phyloP scores from a whole-genome alignment of 2,888 invertebrate species.

The Perdita meconis region DNA sequence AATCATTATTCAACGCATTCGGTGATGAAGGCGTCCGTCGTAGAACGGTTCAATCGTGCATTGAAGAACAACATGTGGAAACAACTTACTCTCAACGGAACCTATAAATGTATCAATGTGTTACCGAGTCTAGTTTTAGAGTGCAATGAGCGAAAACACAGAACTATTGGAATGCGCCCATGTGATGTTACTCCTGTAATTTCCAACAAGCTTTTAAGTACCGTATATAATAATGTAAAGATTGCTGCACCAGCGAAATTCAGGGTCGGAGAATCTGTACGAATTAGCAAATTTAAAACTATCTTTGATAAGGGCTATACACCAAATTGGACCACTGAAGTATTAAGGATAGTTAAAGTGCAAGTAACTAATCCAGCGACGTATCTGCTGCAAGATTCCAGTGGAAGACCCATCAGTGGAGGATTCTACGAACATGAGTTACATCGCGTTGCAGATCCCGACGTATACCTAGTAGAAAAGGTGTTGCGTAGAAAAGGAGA shows the following conservation, averaged over 20 bases:
- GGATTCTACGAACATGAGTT: slow-evolving; percentile 17
- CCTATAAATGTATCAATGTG: too few species aligned
- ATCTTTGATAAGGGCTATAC: neutral
- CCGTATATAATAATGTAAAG: neutral
- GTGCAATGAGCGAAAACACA: neutral
- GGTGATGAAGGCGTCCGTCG: too few species aligned
- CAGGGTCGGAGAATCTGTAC: neutral
- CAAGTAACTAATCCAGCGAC: slow-evolving; percentile 1
- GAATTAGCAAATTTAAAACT: slow-evolving; percentile 4
- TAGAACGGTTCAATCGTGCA: too few species aligned
- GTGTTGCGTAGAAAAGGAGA: neutral
- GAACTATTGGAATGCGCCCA: neutral
- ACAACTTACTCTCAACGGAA: too few species aligned
- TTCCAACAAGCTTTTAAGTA: neutral
- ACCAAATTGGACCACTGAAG: slow-evolving; percentile 11
- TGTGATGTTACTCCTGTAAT: neutral
- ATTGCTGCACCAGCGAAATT: neutral
- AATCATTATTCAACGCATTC: neutral
- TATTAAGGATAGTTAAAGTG: too few species aligned
- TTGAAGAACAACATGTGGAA: too few species aligned
- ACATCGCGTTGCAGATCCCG: neutral
- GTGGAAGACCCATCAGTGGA: neutral
- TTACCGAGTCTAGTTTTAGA: neutral
- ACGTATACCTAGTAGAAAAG: slow-evolving; percentile 4
- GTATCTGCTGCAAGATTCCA: neutral